Base-by-base conservation (phyloP, 2,797 vertebrate species). In the Decapterus maruadsi region DNA sequence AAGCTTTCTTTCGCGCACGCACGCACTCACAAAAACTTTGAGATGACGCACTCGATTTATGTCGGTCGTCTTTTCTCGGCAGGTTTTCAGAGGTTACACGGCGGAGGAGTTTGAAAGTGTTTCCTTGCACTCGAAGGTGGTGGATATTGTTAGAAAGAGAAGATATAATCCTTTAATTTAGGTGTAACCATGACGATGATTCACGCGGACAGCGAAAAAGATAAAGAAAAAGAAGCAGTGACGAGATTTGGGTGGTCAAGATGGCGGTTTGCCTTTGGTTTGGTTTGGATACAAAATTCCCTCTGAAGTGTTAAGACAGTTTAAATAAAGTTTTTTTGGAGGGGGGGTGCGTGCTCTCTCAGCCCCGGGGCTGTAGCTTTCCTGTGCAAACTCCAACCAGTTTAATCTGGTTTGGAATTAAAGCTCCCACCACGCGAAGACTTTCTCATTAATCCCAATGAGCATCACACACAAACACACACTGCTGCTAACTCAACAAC, bases 381-480 rank as follows among this genome's bases (percentile, higher is more conserved):
- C 40, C 53, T 61, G 14, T 63, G 17, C 50, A 56, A 68, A 68
- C 66, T 31, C 70, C 20, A 20, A 63, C 75, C 78, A 73, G 8
- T 45, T 82, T 60, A 74, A 73, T 81, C 69, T 72, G 64, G 22
- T 40, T 40, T 68, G 68, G 60, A 71, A 43, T 72, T 58, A 65
- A 79, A 12, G 31, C n/a, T 66, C 50, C 68, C 59, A 74, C 36
- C 59, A 74, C 36, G 8, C 0, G 0, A 42, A 42, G 53, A 54
- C 11, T 10, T 46, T 42, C 70, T 72, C 68, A 72, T 82, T 86
- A 70, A 77, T 77, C 34, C 55, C 69, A 81, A 60, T 55, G 43
- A 75, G 70, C 42, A 14, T 81, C 69, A 31, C 8, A 34, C 5
- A 2, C 4, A 34, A 5, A 34, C 31, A 34, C 31, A 26, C 26